Conservation (phyloP, 2,888 invertebrate genomes). For the Amphipyra tragopoginis region DNA sequence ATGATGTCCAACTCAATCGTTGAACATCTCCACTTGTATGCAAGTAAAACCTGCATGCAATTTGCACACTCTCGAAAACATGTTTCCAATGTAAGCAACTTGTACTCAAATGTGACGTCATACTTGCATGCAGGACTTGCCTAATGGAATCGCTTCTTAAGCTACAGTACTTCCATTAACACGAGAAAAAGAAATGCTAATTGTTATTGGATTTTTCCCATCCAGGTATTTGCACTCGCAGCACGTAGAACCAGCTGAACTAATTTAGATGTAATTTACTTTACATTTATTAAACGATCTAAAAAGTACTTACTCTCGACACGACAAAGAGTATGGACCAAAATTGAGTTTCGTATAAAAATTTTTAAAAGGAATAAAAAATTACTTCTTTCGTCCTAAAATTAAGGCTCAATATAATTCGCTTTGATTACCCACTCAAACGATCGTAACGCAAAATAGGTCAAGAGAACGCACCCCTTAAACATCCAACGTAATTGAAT, state of each 20-base stretch:
- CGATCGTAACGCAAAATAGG: constrained; percentile 49
- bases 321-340: no score
- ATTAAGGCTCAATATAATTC: constrained; percentile 38
- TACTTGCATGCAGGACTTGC: no score
- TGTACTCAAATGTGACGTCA: no score
- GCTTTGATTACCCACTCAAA: constrained; percentile 53
- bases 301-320: no score
- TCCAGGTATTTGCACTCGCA: constrained; percentile 5
- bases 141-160: no score
- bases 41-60: no score
- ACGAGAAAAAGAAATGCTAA: background rate
- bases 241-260: constrained; percentile 8
- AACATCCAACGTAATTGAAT: constrained; percentile 61
- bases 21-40: no score
- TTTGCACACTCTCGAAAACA: no score
- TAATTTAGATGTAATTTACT: background rate
- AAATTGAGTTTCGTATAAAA: no score
- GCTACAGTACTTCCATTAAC: no score
- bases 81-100: no score
- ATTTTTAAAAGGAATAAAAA: background rate
- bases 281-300: background rate
- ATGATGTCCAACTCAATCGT: no score
- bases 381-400: constrained; percentile 6
- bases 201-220: constrained; percentile 21
- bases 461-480: constrained; percentile 49